These are phyloP conservation scores for Sarcoramphus papa DNA, from an alignment of 2,797 vertebrate species.

Conservation along the genomic window DNA sequence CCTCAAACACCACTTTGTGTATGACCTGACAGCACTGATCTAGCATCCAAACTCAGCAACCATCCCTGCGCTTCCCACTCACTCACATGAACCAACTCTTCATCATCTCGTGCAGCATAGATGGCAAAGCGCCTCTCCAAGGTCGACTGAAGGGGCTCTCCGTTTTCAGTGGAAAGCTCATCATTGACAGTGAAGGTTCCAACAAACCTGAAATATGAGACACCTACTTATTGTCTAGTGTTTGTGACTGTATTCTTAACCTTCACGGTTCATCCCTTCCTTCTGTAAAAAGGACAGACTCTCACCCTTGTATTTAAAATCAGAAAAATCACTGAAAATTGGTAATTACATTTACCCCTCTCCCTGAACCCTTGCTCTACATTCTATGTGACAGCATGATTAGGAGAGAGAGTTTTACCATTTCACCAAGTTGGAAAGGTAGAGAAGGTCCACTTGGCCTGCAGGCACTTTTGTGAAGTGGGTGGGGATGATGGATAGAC, in stretches of 20 bases:
- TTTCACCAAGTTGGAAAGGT: slow-evolving; percentile 84
- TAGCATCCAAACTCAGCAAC: neutral
- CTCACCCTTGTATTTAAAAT: neutral
- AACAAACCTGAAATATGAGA: slow-evolving; percentile 78
- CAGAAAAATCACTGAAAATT: neutral
- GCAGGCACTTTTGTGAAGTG: slow-evolving; percentile 74
- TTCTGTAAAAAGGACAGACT: neutral
- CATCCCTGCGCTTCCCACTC: neutral
- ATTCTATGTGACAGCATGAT: neutral
- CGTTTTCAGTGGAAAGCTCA: slow-evolving; percentile 77
- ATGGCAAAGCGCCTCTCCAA: slow-evolving; percentile 84
- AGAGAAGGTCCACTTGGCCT: slow-evolving; percentile 72
- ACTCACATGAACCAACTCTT: slow-evolving; percentile 92
- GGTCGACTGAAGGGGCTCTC: slow-evolving; percentile 61
- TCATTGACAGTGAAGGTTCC: slow-evolving; percentile 85
- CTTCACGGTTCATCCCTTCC: neutral
- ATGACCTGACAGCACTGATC: neutral
- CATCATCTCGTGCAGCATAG: slow-evolving; percentile 80
- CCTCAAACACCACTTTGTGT: neutral
- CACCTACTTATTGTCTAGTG: neutral
- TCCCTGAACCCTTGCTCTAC: neutral
- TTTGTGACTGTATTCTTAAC: neutral
- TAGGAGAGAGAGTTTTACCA: slow-evolving; percentile 77
- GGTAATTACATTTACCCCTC: neutral
- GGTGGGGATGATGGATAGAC: slow-evolving; percentile 85